These are phyloP conservation scores for Manis pentadactyla DNA, from an alignment of 2,797 vertebrate genomes.

Conservation along the genomic window DNA sequence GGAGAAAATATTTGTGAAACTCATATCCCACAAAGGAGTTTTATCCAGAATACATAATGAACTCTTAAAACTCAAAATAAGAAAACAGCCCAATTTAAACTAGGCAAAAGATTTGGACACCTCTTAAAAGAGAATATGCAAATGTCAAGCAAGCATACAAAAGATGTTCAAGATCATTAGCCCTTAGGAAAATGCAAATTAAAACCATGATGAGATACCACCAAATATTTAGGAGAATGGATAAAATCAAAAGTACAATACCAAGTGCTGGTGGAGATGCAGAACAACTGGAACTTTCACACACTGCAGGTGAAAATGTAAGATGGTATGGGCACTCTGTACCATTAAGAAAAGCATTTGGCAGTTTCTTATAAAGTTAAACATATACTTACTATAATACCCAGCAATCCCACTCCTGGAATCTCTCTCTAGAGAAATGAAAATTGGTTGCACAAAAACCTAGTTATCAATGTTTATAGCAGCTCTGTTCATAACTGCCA, in stretches of 20 bases:
- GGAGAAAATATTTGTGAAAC: constrained; percentile 42
- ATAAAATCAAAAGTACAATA: constrained; percentile 34
- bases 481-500: constrained; percentile 4
- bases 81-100: not conserved
- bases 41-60: not conserved
- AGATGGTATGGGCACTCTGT: constrained; percentile 5
- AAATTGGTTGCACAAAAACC: constrained; percentile 46
- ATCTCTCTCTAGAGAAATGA: constrained; percentile 61
- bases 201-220: constrained; percentile 35
- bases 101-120: constrained; percentile 16
- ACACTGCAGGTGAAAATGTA: not conserved
- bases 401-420: constrained; percentile 48
- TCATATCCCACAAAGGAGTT: not conserved
- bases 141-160: not conserved
- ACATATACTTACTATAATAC: constrained; percentile 43
- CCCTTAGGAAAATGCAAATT: constrained; percentile 13
- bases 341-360: not conserved
- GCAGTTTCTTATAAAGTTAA: constrained; percentile 51
- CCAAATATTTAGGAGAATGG: not conserved
- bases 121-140: constrained; percentile 32
- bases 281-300: not conserved
- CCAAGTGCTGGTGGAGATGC: not conserved
- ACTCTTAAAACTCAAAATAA: constrained; percentile 27
- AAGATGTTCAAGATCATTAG: constrained; percentile 25
- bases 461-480: not conserved